A percentile compares a stretch with the other conserved stretches of the same genome.
phyloP scores from a whole-genome alignment of 2,113 vertebrate species.

The Strix aluco region DNA sequence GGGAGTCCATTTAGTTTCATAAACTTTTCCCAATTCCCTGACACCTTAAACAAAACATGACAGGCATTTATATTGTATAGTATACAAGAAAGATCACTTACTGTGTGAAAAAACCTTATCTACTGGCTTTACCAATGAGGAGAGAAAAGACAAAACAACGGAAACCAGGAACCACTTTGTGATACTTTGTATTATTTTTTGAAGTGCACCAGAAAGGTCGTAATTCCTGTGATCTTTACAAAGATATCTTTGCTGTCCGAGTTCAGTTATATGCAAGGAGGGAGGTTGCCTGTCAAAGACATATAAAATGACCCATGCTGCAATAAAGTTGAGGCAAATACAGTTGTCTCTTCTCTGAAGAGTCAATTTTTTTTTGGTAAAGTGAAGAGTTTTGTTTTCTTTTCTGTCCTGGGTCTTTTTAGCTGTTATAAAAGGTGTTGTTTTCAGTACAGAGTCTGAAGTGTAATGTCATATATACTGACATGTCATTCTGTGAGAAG shows the following conservation, averaged over 20 bases:
- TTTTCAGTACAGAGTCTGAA: not conserved
- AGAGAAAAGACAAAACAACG: slow-evolving; percentile 15
- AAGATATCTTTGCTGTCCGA: not conserved
- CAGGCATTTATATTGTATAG: slow-evolving; percentile 62
- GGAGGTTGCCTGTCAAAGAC: not conserved
- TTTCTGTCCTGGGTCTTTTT: not conserved
- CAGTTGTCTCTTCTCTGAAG: not conserved
- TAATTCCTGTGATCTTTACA: not conserved
- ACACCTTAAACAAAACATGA: slow-evolving; percentile 74
- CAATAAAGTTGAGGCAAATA: slow-evolving; percentile 31
- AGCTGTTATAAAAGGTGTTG: not conserved
- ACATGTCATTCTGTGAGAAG: not conserved
- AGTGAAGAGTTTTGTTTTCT: not conserved
- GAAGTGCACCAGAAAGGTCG: not conserved
- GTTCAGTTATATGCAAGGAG: not conserved
- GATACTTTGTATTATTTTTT: not conserved
- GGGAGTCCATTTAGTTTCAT: slow-evolving; percentile 74
- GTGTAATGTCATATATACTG: not conserved
- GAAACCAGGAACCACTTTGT: not conserved
- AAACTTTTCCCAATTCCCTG: slow-evolving; percentile 67
- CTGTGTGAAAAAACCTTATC: not conserved
- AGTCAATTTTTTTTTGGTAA: not conserved
- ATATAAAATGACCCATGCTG: not conserved
- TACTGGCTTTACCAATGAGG: slow-evolving; percentile 20
- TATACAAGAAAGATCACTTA: slow-evolving; percentile 56